These are phyloP conservation scores for Podarcis raffonei DNA, from an alignment of 2,113 vertebrate genomes.

Conservation along the genomic window DNA sequence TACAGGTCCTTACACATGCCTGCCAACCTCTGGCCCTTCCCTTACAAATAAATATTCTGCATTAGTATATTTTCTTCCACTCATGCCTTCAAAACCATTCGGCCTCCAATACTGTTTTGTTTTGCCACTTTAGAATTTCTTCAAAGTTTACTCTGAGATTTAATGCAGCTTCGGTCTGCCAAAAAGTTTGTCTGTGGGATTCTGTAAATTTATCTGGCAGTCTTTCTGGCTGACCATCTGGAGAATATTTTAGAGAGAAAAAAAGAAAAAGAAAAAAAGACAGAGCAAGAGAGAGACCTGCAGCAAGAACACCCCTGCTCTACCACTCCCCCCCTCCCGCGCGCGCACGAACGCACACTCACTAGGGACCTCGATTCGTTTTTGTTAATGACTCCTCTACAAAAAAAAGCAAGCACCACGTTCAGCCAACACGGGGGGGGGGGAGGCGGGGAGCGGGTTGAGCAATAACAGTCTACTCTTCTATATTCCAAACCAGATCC, in stretches of 20 bases:
- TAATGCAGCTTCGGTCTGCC: slow-evolving; percentile 73
- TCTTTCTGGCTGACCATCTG: slow-evolving; percentile 73
- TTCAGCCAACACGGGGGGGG: background rate
- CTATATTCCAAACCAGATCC: background rate
- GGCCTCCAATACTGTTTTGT: background rate
- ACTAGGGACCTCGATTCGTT: slow-evolving; percentile 69
- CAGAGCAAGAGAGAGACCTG: slow-evolving; percentile 66
- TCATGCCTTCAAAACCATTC: background rate
- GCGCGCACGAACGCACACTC: background rate
- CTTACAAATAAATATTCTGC: background rate
- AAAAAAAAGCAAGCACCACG: background rate
- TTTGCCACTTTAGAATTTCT: slow-evolving; percentile 51
- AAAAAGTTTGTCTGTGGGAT: slow-evolving; percentile 68
- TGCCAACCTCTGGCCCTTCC: background rate
- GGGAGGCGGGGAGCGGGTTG: background rate
- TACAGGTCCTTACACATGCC: too few relatives aligned
- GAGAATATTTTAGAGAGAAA: slow-evolving; percentile 77
- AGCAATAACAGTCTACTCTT: background rate
- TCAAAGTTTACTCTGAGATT: slow-evolving; percentile 71
- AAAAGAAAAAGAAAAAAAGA: slow-evolving; percentile 39
- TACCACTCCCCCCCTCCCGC: background rate
- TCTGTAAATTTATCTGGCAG: slow-evolving; percentile 82
- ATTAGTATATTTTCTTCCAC: background rate
- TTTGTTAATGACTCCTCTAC: slow-evolving; percentile 55
- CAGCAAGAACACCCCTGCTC: slow-evolving; percentile 45